phyloP scores from a whole-genome alignment of 2,797 vertebrate species.

The Heteromormyrus szaboi region DNA sequence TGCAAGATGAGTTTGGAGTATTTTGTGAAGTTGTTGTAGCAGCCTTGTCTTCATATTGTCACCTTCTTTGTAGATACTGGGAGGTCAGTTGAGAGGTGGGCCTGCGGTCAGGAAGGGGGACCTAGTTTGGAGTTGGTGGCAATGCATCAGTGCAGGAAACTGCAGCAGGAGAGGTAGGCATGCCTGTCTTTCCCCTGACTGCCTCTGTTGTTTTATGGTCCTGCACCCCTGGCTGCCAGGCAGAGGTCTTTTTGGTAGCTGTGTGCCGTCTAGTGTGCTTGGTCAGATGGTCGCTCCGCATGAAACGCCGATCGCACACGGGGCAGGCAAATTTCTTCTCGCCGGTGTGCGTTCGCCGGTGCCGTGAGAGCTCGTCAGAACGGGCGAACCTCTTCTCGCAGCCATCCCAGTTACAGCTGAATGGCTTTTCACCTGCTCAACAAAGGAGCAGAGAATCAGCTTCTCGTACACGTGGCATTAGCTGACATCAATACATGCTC shows the following conservation, averaged over 20 bases:
- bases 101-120: constrained; percentile 35
- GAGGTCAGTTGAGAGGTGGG: constrained; percentile 55
- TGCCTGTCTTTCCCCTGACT: constrained; percentile 37
- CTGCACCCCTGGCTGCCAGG: constrained; percentile 73
- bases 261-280: constrained; percentile 89
- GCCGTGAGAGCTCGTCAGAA: constrained; percentile 91
- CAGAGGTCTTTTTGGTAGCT: constrained; percentile 73
- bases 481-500: neutral
- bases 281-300: constrained; percentile 95
- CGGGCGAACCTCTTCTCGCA: constrained; percentile 94
- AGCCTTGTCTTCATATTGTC: constrained; percentile 47
- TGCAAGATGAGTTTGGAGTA: constrained; percentile 60
- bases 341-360: constrained; percentile 89
- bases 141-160: constrained; percentile 56
- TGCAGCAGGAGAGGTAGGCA: constrained; percentile 40
- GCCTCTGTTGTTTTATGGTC: constrained; percentile 62
- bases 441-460: neutral
- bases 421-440: constrained; percentile 85
- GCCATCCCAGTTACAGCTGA: constrained; percentile 91
- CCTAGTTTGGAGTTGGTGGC: constrained; percentile 52
- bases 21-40: constrained; percentile 58
- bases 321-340: constrained; percentile 93
- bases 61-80: constrained; percentile 46
- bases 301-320: constrained; percentile 88
- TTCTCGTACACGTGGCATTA: neutral